A percentile compares a stretch with the other conserved stretches of the same genome.
Conservation (phyloP, 2,888 invertebrate species). For the Eupithecia insigniata region DNA sequence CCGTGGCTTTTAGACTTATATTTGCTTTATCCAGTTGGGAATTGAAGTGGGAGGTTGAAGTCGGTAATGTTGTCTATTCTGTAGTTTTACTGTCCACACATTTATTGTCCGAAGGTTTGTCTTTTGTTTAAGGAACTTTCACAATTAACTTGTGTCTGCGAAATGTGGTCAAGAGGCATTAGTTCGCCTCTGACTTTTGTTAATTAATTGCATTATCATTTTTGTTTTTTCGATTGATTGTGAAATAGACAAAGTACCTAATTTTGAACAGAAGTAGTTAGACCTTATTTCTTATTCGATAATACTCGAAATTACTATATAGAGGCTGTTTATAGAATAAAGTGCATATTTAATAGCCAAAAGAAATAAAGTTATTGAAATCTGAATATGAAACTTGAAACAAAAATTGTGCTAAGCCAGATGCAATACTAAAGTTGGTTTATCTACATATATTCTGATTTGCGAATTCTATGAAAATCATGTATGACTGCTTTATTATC, state of each 20-base stretch:
- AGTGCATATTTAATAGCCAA: too few relatives aligned
- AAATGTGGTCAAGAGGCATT: conserved; percentile 41
- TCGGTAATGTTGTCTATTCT: conserved; percentile 12
- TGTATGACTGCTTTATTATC: too few relatives aligned
- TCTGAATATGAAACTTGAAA: too few relatives aligned
- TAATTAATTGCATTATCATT: conserved; percentile 24
- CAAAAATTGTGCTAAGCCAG: too few relatives aligned
- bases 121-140: conserved; percentile 78
- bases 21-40: neutral
- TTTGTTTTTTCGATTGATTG: conserved; percentile 27
- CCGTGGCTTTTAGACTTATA: neutral
- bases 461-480: too few relatives aligned
- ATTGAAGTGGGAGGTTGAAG: neutral
- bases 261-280: neutral
- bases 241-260: conserved; percentile 23
- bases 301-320: too few relatives aligned
- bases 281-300: too few relatives aligned
- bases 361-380: too few relatives aligned
- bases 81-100: conserved; percentile 52
- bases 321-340: too few relatives aligned
- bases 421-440: too few relatives aligned
- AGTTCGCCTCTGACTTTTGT: conserved; percentile 16
- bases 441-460: too few relatives aligned
- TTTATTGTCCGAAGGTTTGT: conserved; percentile 56
- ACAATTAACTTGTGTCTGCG: conserved; percentile 72